Percentiles rank a stretch among this genome's conserved stretches.
phyloP scores from a whole-genome alignment of 2,113 vertebrate species.

The Microtus oregoni region DNA sequence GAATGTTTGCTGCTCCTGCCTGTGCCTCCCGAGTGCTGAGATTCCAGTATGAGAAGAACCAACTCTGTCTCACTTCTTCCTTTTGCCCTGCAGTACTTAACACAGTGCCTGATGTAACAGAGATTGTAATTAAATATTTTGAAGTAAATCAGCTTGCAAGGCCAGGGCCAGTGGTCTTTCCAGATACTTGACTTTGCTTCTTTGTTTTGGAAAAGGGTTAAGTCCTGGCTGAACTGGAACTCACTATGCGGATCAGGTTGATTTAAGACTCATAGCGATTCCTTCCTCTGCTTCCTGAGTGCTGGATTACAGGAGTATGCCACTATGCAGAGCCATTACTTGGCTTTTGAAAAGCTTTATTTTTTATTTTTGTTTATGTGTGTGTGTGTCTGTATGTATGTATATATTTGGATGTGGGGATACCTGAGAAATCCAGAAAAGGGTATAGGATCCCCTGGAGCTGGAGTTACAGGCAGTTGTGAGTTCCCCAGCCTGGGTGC shows the following conservation, averaged over 20 bases:
- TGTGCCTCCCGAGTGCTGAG: too few relatives aligned
- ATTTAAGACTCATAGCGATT: not conserved
- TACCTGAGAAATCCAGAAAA: not conserved
- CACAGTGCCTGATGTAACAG: not conserved
- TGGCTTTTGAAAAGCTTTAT: not conserved
- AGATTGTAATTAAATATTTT: not conserved
- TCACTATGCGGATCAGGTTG: not conserved
- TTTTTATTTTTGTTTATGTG: not conserved
- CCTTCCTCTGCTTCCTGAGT: not conserved
- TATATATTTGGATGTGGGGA: not conserved
- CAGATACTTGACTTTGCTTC: not conserved
- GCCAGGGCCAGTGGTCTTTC: not conserved
- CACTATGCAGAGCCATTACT: not conserved
- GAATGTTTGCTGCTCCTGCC: too few relatives aligned
- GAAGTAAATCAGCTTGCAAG: not conserved
- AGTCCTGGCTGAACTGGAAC: not conserved
- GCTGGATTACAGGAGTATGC: not conserved
- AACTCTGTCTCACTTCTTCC: not conserved
- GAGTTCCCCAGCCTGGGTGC: not conserved
- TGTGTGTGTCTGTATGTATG: not conserved
- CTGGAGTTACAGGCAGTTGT: not conserved
- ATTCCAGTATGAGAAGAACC: too few relatives aligned
- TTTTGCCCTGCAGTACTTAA: not conserved
- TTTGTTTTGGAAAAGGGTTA: not conserved
- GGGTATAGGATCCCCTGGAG: not conserved